phyloP scores from a whole-genome alignment of 2,888 invertebrate genomes.

The Zaprionus obscuricornis region DNA sequence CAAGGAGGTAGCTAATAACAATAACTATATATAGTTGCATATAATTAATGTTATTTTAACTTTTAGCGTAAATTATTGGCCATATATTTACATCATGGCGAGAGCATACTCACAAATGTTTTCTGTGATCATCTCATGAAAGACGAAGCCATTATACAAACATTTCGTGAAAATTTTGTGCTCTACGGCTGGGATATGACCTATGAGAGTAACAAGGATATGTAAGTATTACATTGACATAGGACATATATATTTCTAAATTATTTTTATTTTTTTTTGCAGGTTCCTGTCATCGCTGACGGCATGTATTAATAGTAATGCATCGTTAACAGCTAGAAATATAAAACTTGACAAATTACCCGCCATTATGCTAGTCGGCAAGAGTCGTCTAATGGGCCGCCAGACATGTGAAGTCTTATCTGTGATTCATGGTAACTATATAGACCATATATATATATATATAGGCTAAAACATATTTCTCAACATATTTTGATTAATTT shows the following conservation, averaged over 20 bases:
- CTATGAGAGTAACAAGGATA: conserved; percentile 91
- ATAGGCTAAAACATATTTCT: background rate
- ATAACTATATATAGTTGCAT: conserved; percentile 12
- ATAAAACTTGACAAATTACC: conserved; percentile 95
- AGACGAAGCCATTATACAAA: conserved; percentile 94
- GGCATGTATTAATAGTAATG: conserved; percentile 91
- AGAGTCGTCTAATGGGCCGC: conserved; percentile 86
- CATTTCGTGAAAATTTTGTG: conserved; percentile 94
- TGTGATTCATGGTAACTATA: conserved; percentile 91
- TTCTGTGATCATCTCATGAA: conserved; percentile 98
- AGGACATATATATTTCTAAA: background rate
- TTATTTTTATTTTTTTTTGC: conserved; percentile 21
- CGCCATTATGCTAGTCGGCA: conserved; percentile 94
- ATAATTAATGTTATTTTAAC: conserved; percentile 27
- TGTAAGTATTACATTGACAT: conserved; percentile 84
- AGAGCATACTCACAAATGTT: conserved; percentile 96
- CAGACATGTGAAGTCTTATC: conserved; percentile 95
- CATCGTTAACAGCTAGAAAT: conserved; percentile 92
- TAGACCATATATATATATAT: background rate
- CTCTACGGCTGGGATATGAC: conserved; percentile 99
- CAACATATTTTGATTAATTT: background rate
- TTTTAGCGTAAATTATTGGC: conserved; percentile 95
- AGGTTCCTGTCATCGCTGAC: conserved; percentile 91
- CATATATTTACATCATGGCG: conserved; percentile 98
- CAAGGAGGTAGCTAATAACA: conserved; percentile 89